Conservation (phyloP, 2,888 invertebrate species). For the Epinotia ramella region DNA sequence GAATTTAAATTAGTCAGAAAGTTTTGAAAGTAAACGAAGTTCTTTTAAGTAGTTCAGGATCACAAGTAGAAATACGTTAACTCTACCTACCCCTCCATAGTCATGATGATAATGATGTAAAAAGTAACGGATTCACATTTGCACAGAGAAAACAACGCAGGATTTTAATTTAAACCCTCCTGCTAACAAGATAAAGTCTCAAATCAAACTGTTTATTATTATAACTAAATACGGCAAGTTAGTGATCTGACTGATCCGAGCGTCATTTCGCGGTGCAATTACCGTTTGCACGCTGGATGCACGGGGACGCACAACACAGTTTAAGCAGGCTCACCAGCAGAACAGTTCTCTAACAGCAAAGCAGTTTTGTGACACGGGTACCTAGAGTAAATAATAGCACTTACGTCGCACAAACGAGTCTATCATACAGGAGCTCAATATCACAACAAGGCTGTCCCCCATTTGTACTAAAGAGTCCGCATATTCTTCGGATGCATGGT, state of each 20-base stretch:
- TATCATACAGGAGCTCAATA: too few relatives aligned
- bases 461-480: too few relatives aligned
- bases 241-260: constrained; percentile 2
- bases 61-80: background rate
- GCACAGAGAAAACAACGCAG: background rate
- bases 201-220: background rate
- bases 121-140: background rate
- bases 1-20: too few relatives aligned
- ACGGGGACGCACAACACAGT: background rate
- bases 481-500: too few relatives aligned
- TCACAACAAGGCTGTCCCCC: too few relatives aligned
- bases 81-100: background rate
- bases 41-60: background rate
- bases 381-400: too few relatives aligned
- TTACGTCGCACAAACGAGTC: too few relatives aligned
- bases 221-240: background rate
- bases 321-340: background rate
- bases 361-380: too few relatives aligned
- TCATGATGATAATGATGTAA: too few relatives aligned
- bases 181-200: background rate
- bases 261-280: constrained; percentile 25
- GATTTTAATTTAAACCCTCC: background rate
- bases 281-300: constrained; percentile 18
- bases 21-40: too few relatives aligned
- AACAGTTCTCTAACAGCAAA: background rate